Evolutionary conservation across 2,888 invertebrate genomes (phyloP), one percentile per base, ranked within the genome.

Genomic region (Rhyacophila evoluta): DNA sequence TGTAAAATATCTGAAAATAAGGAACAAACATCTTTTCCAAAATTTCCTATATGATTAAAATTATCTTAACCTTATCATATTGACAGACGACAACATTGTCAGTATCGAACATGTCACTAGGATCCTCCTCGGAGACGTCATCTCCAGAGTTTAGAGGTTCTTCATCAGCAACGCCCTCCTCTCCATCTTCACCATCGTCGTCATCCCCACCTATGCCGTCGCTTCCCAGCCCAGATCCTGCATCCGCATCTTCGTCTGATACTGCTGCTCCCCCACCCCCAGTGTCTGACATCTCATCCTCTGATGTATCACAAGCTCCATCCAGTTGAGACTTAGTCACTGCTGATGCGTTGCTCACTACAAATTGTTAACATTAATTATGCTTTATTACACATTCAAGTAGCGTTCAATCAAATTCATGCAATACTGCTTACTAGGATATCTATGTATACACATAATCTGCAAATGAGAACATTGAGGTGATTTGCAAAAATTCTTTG

Each of bases 1-100:
- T n/a, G n/a, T n/a, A n/a, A n/a, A n/a, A n/a, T n/a, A n/a, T n/a
- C n/a, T n/a, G n/a, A n/a, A n/a, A n/a, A n/a, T n/a, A n/a, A n/a
- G n/a, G n/a, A n/a, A n/a, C n/a, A n/a, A n/a, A n/a, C n/a, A n/a
- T n/a, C n/a, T n/a, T n/a, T n/a, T n/a, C n/a, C n/a, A n/a, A n/a
- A n/a, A n/a, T n/a, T n/a, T n/a, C n/a, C n/a, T n/a, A n/a, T n/a
- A n/a, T n/a, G n/a, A n/a, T n/a, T n/a, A n/a, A n/a, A n/a, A n/a
- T n/a, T n/a, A n/a, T n/a, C n/a, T n/a, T n/a, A n/a, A 96, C 96
- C 92, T 99, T 99, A 89, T 99, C 99, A 89, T 99, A 99, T 88
- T 99, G 99, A 87, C 99, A 99, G 79, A 99, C 99, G 81, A 99
- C 97, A 78, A 99, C 98, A 91, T 99, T 99, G 84, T 99, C 99